Evolutionary conservation across 2,113 vertebrate species (phyloP), one percentile per base, ranked within the genome.

Genomic region (Podarcis raffonei): DNA sequence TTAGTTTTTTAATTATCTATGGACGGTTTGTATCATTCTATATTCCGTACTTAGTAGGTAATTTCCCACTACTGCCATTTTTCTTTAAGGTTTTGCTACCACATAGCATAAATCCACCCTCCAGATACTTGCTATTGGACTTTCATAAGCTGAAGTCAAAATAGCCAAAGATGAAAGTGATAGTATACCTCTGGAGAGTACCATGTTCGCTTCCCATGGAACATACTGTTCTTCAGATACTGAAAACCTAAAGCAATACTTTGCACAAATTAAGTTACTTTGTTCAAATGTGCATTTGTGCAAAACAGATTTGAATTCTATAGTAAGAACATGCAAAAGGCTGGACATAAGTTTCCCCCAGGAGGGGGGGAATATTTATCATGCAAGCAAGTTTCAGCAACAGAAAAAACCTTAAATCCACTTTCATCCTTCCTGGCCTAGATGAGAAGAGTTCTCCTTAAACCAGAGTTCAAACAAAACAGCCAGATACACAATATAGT

Each of bases 401-500:
- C 39, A 39, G 7, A 57, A 48, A 65, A 65, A 1, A 6, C 22
- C 62, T 16, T 53, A 53, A 66, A 66, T 13, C 25, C 16, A 4
- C 7, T 30, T 76, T 59, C 6, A 20, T 25, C 42, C 82, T 35
- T 22, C 8, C 59, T 23, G 16, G 37, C 78, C 0, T 3, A 8
- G 16, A 1, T 35, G 0, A 1, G 12, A 75, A 42, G 18, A 32
- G 0, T 23, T 22, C 25, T 6, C 16, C 6, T 81, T 16, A 75
- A 86, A 62, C 6, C 75, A 25, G 2, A 2, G 1, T 2, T 22
- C 81, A 39, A 0, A 85, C 39, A 81, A 92, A n/a, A 53, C 27
- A 27, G 37, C 15, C 62, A 81, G 0, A 86, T 6, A 81, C 74
- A 30, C 0, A 15, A 2, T 92, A 95, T 93, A 95, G 92, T 95